A percentile compares a stretch with the other conserved stretches of the same genome.
phyloP scores from a whole-genome alignment of 2,113 vertebrate species.

The Platichthys flesus region DNA sequence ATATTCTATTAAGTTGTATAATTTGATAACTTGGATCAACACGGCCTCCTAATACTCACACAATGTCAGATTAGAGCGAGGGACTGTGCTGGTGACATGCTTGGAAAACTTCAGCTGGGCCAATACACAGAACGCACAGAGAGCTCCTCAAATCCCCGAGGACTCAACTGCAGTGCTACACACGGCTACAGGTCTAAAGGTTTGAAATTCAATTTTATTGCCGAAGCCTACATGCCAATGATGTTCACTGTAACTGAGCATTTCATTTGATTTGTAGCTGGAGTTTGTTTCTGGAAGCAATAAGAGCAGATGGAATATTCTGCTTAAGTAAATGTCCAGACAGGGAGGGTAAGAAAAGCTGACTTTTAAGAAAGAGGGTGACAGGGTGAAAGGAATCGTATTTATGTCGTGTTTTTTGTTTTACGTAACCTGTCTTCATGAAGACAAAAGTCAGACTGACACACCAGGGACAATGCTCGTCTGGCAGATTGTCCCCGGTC shows the following conservation, averaged over 20 bases:
- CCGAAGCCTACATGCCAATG: not conserved
- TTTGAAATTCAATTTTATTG: conserved; percentile 20
- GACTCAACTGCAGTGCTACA: conserved; percentile 6
- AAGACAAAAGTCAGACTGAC: conserved; percentile 3
- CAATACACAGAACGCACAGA: conserved; percentile 7
- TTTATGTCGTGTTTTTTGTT: not conserved
- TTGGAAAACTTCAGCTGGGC: conserved; percentile 11
- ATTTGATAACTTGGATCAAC: conserved; percentile 12
- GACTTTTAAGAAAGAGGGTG: not conserved
- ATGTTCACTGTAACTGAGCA: not conserved
- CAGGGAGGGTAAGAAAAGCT: not conserved
- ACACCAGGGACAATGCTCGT: not conserved
- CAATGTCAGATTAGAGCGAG: conserved; percentile 2
- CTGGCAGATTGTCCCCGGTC: conserved; percentile 51
- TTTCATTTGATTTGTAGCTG: not conserved
- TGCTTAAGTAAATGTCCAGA: conserved; percentile 29
- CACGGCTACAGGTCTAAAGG: conserved; percentile 27
- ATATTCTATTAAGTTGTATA: not conserved
- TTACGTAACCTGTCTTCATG: not conserved
- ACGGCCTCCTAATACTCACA: not conserved
- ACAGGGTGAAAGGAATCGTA: not conserved
- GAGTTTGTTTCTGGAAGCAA: conserved; percentile 3
- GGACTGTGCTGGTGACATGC: not conserved
- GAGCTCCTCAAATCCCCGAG: conserved; percentile 10
- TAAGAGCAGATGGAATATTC: not conserved